Conservation (phyloP, 2,113 vertebrate species). For the Seriola aureovittata region DNA sequence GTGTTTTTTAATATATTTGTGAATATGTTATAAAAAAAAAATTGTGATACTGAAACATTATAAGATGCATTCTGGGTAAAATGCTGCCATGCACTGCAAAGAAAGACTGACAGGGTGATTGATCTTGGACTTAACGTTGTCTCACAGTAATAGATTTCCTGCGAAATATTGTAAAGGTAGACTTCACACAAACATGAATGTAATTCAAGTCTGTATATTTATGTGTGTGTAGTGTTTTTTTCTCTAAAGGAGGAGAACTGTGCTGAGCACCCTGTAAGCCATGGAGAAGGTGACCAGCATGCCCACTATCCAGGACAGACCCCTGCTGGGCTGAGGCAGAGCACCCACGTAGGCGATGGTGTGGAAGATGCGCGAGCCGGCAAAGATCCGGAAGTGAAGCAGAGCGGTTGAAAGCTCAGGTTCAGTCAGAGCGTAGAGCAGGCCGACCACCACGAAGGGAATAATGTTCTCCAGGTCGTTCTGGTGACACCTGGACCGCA, state of each 20-base stretch:
- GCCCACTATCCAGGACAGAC: slow-evolving; percentile 80
- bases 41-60: no score
- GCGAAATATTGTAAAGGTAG: neutral
- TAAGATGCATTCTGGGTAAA: no score
- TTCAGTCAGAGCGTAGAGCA: slow-evolving; percentile 89
- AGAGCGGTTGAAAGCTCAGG: slow-evolving; percentile 86
- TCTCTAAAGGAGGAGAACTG: slow-evolving; percentile 42
- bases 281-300: slow-evolving; percentile 87
- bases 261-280: slow-evolving; percentile 85
- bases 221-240: neutral
- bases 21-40: no score
- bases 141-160: no score
- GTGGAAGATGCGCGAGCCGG: slow-evolving; percentile 85
- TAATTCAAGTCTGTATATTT: no score
- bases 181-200: neutral
- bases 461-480: slow-evolving; percentile 97
- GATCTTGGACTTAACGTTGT: no score
- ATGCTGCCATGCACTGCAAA: no score
- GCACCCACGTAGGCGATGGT: slow-evolving; percentile 85
- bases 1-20: no score
- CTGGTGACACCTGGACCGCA: slow-evolving; percentile 86
- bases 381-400: slow-evolving; percentile 91
- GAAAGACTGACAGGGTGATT: no score
- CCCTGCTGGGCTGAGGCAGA: slow-evolving; percentile 91
- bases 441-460: slow-evolving; percentile 89